Evolutionary conservation across 2,113 vertebrate genomes (phyloP).

Genomic region (Sarotherodon lohbergeri): DNA sequence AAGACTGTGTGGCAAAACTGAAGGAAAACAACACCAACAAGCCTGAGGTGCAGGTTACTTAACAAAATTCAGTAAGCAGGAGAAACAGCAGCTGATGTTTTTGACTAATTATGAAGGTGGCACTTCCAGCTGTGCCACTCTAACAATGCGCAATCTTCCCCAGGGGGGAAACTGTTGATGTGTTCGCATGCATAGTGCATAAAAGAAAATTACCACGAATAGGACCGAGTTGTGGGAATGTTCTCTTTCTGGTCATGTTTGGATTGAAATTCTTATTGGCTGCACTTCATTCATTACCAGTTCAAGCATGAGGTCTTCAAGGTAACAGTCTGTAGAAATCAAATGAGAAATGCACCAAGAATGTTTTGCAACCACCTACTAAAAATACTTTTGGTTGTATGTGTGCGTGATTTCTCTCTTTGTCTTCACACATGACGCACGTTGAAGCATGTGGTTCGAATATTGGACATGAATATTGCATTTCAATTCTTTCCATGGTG

Average conservation of each 20-base stretch:
- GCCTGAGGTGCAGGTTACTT: neutral
- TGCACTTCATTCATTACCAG: neutral
- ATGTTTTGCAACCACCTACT: neutral
- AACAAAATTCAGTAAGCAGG: neutral
- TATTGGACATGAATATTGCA: neutral
- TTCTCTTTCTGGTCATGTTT: neutral
- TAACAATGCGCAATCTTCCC: neutral
- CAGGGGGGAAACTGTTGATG: neutral
- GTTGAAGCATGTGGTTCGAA: neutral
- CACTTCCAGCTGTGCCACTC: constrained; percentile 12
- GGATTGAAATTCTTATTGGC: neutral
- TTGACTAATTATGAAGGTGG: constrained; percentile 22
- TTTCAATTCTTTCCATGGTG: neutral
- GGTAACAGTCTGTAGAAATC: neutral
- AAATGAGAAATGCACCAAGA: neutral
- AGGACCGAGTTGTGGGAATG: neutral
- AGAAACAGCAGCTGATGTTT: neutral
- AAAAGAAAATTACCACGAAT: neutral
- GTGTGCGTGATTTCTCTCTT: neutral
- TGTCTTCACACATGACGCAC: neutral
- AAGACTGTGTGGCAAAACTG: neutral
- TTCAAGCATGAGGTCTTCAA: neutral
- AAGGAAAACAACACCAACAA: neutral
- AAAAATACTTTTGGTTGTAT: neutral
- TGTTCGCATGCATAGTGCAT: neutral